These are phyloP conservation scores for Stomatorhinus walkeri DNA, from an alignment of 2,797 vertebrate genomes.

Conservation along the genomic window DNA sequence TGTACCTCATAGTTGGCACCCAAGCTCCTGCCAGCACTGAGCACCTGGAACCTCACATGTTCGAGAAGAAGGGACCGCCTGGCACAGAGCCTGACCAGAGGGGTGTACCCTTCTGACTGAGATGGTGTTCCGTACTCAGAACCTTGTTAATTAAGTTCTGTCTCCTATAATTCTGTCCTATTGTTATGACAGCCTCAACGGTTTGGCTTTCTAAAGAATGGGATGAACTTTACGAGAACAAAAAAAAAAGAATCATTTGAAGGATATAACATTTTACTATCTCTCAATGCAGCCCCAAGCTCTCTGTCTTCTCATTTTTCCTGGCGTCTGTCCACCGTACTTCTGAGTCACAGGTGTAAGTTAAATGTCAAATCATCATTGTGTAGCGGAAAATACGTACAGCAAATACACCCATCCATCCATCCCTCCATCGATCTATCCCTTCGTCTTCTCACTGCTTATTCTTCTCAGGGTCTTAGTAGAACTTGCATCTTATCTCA, in stretches of 20 bases:
- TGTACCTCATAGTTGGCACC: background rate
- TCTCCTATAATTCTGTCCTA: background rate
- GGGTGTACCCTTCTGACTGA: background rate
- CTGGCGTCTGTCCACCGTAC: background rate
- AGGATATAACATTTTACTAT: constrained; percentile 3
- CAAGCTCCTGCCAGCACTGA: background rate
- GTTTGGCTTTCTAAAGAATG: background rate
- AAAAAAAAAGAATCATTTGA: background rate
- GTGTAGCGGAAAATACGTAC: background rate
- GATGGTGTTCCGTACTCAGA: background rate
- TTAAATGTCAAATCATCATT: background rate
- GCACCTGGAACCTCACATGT: background rate
- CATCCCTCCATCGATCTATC: background rate
- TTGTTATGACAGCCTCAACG: background rate
- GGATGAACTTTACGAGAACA: background rate
- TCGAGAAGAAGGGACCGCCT: background rate
- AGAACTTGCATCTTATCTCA: background rate
- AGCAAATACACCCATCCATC: background rate
- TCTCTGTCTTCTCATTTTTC: background rate
- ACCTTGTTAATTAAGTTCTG: background rate
- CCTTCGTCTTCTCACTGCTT: background rate
- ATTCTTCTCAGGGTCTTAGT: background rate
- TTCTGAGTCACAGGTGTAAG: background rate
- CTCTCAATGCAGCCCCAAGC: background rate
- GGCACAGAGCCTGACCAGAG: background rate